phyloP scores from a whole-genome alignment of 2,113 vertebrate genomes.

The Silurus meridionalis region DNA sequence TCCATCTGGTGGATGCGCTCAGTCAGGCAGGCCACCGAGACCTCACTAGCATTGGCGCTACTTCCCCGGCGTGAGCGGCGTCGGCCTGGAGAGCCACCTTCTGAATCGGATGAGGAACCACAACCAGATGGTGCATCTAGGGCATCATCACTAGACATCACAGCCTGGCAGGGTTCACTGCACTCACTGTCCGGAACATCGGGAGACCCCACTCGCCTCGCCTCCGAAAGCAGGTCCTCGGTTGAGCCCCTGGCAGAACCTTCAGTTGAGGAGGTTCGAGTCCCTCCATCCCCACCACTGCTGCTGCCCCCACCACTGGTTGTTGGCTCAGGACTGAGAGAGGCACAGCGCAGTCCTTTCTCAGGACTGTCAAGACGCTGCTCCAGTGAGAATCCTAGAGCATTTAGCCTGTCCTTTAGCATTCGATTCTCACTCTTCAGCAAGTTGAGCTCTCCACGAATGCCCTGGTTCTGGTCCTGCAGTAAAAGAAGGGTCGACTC shows the following conservation, averaged over 20 bases:
- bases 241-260: conserved; percentile 85
- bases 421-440: conserved; percentile 89
- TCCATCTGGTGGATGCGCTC: conserved; percentile 91
- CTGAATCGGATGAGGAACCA: conserved; percentile 80
- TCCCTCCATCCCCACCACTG: conserved; percentile 67
- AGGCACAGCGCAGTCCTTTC: conserved; percentile 78
- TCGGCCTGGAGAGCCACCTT: conserved; percentile 71
- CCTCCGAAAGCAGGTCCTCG: conserved; percentile 83
- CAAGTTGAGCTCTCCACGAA: conserved; percentile 83
- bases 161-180: conserved; percentile 85
- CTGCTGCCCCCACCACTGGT: conserved; percentile 69
- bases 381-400: conserved; percentile 84
- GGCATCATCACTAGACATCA: conserved; percentile 87
- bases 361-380: conserved; percentile 81
- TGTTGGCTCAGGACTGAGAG: conserved; percentile 76
- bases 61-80: conserved; percentile 80
- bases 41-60: conserved; percentile 80
- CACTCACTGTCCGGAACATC: conserved; percentile 87
- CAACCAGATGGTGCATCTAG: conserved; percentile 78
- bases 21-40: conserved; percentile 84
- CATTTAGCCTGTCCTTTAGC: conserved; percentile 86
- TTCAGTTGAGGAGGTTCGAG: conserved; percentile 78
- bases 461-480: conserved; percentile 83
- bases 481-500: conserved; percentile 80
- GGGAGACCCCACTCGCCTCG: conserved; percentile 80